Evolutionary conservation across 53 echinoderm and acorn worm genomes (phyloP).

Genomic region (Arbacia lixula): DNA sequence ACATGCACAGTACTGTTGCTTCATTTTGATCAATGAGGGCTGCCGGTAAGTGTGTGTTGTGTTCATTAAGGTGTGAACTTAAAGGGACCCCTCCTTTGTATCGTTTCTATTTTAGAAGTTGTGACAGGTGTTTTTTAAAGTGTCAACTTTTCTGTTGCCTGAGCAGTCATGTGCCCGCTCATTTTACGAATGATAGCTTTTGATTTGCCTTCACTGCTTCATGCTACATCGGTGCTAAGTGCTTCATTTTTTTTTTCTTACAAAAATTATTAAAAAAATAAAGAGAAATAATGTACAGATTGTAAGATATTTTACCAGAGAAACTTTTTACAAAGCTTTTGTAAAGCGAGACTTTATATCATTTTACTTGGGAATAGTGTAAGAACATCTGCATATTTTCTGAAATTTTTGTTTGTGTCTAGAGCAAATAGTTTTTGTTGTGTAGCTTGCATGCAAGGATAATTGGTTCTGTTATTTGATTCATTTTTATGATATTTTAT

Average conservation of each 20-base stretch:
- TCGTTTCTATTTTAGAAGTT: too few species aligned
- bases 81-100: too few species aligned
- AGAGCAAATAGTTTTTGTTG: constrained; percentile 16
- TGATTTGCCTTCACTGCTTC: constrained; percentile 25
- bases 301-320: constrained; percentile 59
- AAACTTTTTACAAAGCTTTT: constrained; percentile 61
- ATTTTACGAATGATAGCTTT: constrained; percentile 33
- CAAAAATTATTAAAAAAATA: constrained; percentile 1
- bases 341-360: constrained; percentile 53
- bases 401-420: constrained; percentile 38
- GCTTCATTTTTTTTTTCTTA: constrained; percentile 45
- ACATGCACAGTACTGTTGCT: too few species aligned
- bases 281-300: constrained; percentile 32
- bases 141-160: too few species aligned
- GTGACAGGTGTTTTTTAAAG: too few species aligned
- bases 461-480: too few species aligned
- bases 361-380: constrained; percentile 49
- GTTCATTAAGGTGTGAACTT: too few species aligned
- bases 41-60: too few species aligned
- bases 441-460: constrained; percentile 49
- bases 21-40: too few species aligned
- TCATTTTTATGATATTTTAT: too few species aligned
- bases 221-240: constrained; percentile 44
- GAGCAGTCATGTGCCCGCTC: too few species aligned
- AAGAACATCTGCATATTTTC: constrained; percentile 49